phyloP scores from a whole-genome alignment of 2,888 invertebrate genomes.

The Lagria hirta region DNA sequence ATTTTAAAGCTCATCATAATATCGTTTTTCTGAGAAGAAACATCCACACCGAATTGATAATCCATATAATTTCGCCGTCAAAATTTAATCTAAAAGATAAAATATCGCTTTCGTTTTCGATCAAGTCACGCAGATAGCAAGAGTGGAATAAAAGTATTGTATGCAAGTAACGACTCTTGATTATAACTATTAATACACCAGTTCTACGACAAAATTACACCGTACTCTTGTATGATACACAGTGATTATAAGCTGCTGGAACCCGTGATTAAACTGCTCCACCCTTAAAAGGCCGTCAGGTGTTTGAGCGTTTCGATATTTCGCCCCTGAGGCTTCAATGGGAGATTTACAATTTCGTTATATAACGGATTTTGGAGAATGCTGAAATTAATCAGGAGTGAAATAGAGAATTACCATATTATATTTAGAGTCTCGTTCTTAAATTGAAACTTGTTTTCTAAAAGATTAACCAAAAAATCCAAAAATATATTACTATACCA shows the following conservation, averaged over 20 bases:
- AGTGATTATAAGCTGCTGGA: slow-evolving; percentile 32
- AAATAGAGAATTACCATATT: too few relatives aligned
- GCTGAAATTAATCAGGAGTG: too few relatives aligned
- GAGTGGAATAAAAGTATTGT: slow-evolving; percentile 18
- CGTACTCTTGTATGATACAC: slow-evolving; percentile 30
- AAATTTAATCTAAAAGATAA: slow-evolving; percentile 24
- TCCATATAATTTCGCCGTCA: slow-evolving; percentile 22
- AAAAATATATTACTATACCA: too few relatives aligned
- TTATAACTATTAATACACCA: slow-evolving; percentile 37
- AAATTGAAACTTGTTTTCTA: too few relatives aligned
- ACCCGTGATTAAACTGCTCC: slow-evolving; percentile 36
- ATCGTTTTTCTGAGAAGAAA: too few relatives aligned
- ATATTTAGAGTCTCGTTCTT: too few relatives aligned
- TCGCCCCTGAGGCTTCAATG: slow-evolving; percentile 28
- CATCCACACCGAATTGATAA: slow-evolving; percentile 6
- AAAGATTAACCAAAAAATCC: too few relatives aligned
- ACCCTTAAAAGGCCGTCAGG: too few relatives aligned
- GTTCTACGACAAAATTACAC: slow-evolving; percentile 34
- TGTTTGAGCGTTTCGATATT: slow-evolving; percentile 29
- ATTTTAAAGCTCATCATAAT: too few relatives aligned
- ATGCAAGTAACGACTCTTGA: slow-evolving; percentile 32
- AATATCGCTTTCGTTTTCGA: slow-evolving; percentile 26
- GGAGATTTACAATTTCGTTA: too few relatives aligned
- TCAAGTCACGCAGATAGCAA: slow-evolving; percentile 17
- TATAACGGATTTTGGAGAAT: too few relatives aligned